phyloP scores from a whole-genome alignment of 2,113 vertebrate genomes.

The Aspiorhynchus laticeps region DNA sequence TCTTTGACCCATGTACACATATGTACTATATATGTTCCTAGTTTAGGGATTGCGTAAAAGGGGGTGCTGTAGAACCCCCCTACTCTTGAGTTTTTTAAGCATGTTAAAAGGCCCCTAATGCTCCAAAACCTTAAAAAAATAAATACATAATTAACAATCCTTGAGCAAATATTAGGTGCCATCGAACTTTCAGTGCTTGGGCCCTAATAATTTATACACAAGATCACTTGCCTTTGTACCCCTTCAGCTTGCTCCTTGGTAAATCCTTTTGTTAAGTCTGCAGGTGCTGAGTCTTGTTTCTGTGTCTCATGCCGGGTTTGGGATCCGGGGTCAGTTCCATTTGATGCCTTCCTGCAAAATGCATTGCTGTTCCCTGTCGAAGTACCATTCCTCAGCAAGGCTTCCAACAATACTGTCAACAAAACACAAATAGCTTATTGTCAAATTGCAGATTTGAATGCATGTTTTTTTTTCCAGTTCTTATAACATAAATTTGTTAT shows the following conservation, averaged over 20 bases:
- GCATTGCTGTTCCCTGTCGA: conserved; percentile 79
- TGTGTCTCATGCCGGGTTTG: conserved; percentile 72
- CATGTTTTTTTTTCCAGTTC: no score
- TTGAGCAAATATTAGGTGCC: neutral
- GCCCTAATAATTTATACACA: neutral
- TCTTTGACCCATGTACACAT: no score
- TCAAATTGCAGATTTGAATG: neutral
- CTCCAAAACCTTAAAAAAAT: neutral
- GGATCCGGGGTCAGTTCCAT: conserved; percentile 65
- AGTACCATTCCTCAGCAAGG: conserved; percentile 88
- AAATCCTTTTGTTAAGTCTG: conserved; percentile 83
- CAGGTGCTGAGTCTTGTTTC: conserved; percentile 61
- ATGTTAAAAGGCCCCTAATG: neutral
- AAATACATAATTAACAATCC: neutral
- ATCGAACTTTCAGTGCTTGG: neutral
- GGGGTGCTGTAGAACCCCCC: no score
- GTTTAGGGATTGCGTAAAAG: no score
- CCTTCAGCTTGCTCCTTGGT: conserved; percentile 92
- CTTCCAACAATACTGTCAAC: conserved; percentile 83
- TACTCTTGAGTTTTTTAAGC: neutral
- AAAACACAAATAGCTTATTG: neutral
- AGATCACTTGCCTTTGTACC: conserved; percentile 83
- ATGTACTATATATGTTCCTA: no score
- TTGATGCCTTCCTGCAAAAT: conserved; percentile 77
- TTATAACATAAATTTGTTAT: no score